Evolutionary conservation across 1,140 invertebrate species (phyloP), one percentile per base, ranked within the genome.

Genomic region (Saccostrea echinata): DNA sequence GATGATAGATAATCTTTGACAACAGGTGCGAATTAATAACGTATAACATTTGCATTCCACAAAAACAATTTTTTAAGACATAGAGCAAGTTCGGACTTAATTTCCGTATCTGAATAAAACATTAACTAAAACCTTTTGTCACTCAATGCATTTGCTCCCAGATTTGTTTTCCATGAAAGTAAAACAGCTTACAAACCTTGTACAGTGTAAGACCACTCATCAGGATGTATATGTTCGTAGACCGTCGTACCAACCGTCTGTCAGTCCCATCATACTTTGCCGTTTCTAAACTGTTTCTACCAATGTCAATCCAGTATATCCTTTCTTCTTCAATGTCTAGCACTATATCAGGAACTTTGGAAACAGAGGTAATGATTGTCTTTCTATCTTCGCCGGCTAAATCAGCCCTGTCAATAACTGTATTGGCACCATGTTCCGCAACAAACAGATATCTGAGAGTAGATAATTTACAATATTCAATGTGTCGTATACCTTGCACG

Each of bases 341-440:
- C 33, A 64, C 86, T 33, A 88, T 88, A 24, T 71, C 86, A 18
- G 82, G 82, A 18, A 88, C 82, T n/a, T 61, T 52, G 6, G 55
- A 16, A 18, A 84, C 53, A 9, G 57, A 51, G 1, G 83, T 76
- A 35, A 88, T 30, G 13, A 88, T 30, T 13, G 68, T 33, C 27
- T 35, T 55, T 24, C 91, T 68, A 94, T 99, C 98, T 91, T 98
- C 97, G 88, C 98, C 97, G 0, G 99, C 96, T 0, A 99, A 94
- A 6, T 98, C 97, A 90, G 98, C 97, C 61, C 98, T 95, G 90
- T 98, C 97, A 93, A 98, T 97, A 71, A 97, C 97, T 0, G 97
- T 96, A 0, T 98, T 98, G 95, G 98, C 98, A 51, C 99, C 98
- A 0, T 97, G 98, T 93, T 99, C 98, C 4, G 99, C 94, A 91